Conservation (phyloP, 2,888 invertebrate species). For the Eumacrocentrus americanus region DNA sequence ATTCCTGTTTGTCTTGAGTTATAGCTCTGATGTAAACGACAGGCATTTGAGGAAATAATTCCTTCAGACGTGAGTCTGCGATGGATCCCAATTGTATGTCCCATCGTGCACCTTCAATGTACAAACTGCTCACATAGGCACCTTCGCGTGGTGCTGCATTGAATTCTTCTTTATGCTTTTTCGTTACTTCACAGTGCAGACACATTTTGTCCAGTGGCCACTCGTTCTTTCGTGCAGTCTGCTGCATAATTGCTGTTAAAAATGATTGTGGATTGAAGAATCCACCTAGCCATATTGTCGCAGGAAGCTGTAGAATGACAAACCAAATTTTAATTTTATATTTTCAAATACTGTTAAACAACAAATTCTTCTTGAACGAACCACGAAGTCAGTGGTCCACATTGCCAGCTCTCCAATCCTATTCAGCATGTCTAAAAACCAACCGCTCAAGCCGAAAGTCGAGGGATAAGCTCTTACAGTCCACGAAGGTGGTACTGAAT, state of each 20-base stretch:
- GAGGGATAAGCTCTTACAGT: slow-evolving; percentile 88
- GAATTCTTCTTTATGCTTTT: slow-evolving; percentile 84
- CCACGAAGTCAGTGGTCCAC: slow-evolving; percentile 87
- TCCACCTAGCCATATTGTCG: slow-evolving; percentile 91
- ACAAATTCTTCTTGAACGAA: slow-evolving; percentile 51
- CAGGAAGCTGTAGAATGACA: slow-evolving; percentile 68
- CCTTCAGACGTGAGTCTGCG: slow-evolving; percentile 84
- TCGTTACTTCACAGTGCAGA: slow-evolving; percentile 92
- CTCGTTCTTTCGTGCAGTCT: slow-evolving; percentile 93
- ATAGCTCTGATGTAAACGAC: slow-evolving; percentile 87
- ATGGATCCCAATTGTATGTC: slow-evolving; percentile 80
- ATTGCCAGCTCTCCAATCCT: slow-evolving; percentile 81
- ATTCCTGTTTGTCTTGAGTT: slow-evolving; percentile 88
- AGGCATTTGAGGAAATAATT: slow-evolving; percentile 88
- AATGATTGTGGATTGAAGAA: slow-evolving; percentile 98
- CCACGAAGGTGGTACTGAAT: slow-evolving; percentile 88
- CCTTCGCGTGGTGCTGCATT: slow-evolving; percentile 88
- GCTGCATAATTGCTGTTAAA: slow-evolving; percentile 96
- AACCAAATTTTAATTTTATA: not conserved
- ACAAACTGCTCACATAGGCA: slow-evolving; percentile 86
- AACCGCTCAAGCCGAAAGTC: slow-evolving; percentile 78
- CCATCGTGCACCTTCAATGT: slow-evolving; percentile 96
- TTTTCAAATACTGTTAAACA: no score
- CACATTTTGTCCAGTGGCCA: slow-evolving; percentile 97
- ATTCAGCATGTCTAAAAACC: slow-evolving; percentile 85